Conservation (phyloP, 1,140 invertebrate genomes). For the Panonychus citri region DNA sequence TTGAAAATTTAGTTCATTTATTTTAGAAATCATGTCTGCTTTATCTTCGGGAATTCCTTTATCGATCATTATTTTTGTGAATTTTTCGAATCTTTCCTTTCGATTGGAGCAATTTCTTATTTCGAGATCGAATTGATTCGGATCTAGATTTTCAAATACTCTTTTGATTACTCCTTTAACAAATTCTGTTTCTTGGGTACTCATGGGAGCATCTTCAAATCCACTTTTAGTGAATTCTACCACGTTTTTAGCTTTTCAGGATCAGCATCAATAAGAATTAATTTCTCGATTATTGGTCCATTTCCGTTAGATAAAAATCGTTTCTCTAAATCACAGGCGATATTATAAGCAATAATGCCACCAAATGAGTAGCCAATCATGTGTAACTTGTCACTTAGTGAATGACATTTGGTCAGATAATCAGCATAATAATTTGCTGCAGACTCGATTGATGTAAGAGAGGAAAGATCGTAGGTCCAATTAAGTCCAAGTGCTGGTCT, state of each 20-base stretch:
- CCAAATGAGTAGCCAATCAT: slow-evolving; percentile 86
- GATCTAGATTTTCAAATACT: neutral
- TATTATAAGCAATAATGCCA: slow-evolving; percentile 70
- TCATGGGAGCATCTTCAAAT: slow-evolving; percentile 24
- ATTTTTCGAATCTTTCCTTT: neutral
- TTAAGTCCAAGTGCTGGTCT: slow-evolving; percentile 2
- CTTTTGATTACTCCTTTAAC: neutral
- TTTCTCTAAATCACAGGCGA: slow-evolving; percentile 52
- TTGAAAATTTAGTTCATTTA: neutral
- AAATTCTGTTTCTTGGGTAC: neutral
- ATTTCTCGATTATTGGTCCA: slow-evolving; percentile 55
- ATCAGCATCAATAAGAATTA: slow-evolving; percentile 45
- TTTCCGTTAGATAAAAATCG: slow-evolving; percentile 22
- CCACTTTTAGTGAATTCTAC: slow-evolving; percentile 35
- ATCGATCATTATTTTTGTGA: neutral
- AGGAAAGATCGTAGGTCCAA: neutral
- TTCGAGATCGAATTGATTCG: neutral
- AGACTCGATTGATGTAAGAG: neutral
- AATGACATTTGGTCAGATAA: neutral
- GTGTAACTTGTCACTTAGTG: slow-evolving; percentile 30
- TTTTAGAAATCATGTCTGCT: neutral
- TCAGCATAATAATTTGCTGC: neutral
- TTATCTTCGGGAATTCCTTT: neutral
- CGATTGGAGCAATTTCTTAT: neutral
- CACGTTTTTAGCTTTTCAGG: slow-evolving; percentile 61